Evolutionary conservation across 2,797 vertebrate species (phyloP).

Genomic region (Okamejei kenojei): DNA sequence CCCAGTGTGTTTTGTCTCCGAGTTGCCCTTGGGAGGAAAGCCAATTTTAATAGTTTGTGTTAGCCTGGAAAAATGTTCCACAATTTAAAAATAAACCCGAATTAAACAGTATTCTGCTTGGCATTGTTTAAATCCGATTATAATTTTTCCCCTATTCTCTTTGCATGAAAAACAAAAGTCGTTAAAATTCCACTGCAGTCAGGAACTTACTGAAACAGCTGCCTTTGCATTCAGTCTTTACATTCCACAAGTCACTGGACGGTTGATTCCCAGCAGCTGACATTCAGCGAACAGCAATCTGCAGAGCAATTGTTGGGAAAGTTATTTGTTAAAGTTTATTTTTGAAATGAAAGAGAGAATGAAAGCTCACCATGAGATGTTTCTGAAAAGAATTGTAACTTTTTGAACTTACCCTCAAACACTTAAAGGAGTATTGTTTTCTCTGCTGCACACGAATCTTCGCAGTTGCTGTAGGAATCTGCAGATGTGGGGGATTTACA

Average conservation of each 20-base stretch:
- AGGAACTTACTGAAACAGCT: not conserved
- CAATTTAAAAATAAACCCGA: not conserved
- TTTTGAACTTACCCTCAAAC: not conserved
- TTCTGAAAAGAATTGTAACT: not conserved
- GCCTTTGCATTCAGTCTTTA: not conserved
- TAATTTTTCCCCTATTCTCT: not conserved
- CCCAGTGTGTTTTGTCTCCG: conserved; percentile 8
- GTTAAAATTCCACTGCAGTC: not conserved
- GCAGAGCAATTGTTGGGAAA: not conserved
- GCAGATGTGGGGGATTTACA: not conserved
- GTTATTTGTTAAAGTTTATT: not conserved
- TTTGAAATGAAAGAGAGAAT: not conserved
- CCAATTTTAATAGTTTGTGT: not conserved
- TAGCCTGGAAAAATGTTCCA: not conserved
- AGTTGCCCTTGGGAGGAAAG: not conserved
- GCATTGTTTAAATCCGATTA: not conserved
- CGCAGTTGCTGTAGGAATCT: conserved; percentile 10
- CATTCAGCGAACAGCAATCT: not conserved
- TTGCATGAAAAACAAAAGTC: not conserved
- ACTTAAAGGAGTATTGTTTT: not conserved
- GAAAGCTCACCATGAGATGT: not conserved
- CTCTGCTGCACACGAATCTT: not conserved
- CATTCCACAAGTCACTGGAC: not conserved
- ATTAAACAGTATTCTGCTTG: not conserved
- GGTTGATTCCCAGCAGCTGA: not conserved